Base-by-base conservation (phyloP, 2,113 vertebrate genomes). In the Strix aluco region DNA sequence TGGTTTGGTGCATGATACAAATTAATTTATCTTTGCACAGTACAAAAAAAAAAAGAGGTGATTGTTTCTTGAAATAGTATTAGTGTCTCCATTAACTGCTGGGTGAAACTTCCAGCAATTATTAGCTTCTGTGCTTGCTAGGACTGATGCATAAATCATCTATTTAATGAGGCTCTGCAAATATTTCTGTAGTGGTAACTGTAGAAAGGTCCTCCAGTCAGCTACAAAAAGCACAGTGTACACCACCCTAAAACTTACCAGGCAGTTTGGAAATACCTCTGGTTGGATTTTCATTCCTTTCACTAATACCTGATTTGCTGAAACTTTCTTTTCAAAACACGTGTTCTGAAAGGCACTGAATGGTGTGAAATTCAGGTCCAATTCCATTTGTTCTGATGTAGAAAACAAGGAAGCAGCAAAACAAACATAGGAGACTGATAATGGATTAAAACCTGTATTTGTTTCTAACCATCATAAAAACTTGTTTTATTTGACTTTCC, bases 41-140 rank as follows among this genome's bases (percentile, higher is more conserved):
- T 81, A 80, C 57, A 80, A 38, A 34, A 86, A 57, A 36, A 36
- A 59, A 57, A 49, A 34, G 6, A 79, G 14, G 54, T 52, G 52
- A 54, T 87, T 85, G 81, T 95, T 94, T 95, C 74, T 94, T 12
- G 8, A 81, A 94, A 94, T 82, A 86, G 44, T 91, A 69, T 78
- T 93, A 79, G 8, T 94, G 32, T 91, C 62, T 93, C 93, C 81
- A 82, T 88, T 95, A 93, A 92, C 70, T 2, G 12, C 85, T 92
- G 75, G 70, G 83, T 83, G 82, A 94, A 96, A 87, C 80, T 96
- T 97, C 77, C 86, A 91, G 89, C 87, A 94, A 96, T 96, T 95
- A 93, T 95, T 93, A 90, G 62, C 36, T 87, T 89, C 69, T 90
- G 30, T 65, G 49, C 73, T 95, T 81, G 62, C 57, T 69, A 72